A percentile compares a stretch with the other conserved stretches of the same genome.
phyloP scores from a whole-genome alignment of 2,797 vertebrate genomes.

The Semotilus atromaculatus region DNA sequence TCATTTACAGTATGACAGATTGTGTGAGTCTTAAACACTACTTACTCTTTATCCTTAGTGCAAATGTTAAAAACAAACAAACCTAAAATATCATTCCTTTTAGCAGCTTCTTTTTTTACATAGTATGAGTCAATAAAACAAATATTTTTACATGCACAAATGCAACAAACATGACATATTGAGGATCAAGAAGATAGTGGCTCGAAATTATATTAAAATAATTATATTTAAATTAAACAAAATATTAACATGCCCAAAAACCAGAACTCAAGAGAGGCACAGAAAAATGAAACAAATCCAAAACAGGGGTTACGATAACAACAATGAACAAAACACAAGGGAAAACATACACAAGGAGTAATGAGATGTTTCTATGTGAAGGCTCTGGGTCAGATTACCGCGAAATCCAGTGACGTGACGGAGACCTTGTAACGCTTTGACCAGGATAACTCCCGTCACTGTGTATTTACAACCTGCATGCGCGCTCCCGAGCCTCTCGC shows the following conservation, averaged over 20 bases:
- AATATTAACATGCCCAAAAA: not conserved
- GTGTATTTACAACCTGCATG: too few relatives aligned
- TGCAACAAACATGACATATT: not conserved
- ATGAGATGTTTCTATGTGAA: too few relatives aligned
- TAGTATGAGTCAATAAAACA: not conserved
- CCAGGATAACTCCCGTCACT: too few relatives aligned
- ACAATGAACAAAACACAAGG: not conserved
- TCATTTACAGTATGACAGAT: not conserved
- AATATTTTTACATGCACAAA: not conserved
- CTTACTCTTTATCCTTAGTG: not conserved
- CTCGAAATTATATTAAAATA: not conserved
- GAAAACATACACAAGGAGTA: not conserved
- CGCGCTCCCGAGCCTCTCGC: too few relatives aligned
- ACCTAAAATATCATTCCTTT: not conserved
- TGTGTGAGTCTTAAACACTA: not conserved
- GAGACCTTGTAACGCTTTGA: too few relatives aligned
- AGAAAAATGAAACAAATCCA: not conserved
- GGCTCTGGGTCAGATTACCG: too few relatives aligned
- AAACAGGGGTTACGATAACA: not conserved
- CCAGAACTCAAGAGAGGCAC: not conserved
- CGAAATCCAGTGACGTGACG: too few relatives aligned
- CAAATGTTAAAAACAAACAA: not conserved
- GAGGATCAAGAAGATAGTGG: not conserved
- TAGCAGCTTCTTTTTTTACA: not conserved
- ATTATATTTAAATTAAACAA: not conserved